These are phyloP conservation scores for Phoenicopterus ruber DNA, from an alignment of 2,113 vertebrate genomes.

Conservation along the genomic window DNA sequence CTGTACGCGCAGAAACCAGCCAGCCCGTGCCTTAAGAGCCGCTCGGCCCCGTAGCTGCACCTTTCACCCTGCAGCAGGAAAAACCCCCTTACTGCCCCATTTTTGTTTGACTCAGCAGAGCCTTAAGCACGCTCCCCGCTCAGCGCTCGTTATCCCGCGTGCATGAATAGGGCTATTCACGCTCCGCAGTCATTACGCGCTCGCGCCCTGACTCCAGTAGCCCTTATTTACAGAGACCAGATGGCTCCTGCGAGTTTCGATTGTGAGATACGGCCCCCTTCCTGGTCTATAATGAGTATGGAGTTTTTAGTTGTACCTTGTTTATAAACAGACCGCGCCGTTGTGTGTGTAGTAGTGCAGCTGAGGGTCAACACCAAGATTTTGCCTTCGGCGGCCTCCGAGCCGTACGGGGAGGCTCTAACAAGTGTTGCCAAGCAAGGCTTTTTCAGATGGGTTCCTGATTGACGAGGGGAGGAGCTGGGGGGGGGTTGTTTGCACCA, in stretches of 20 bases:
- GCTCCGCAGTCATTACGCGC: fast-evolving
- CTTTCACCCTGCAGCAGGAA: background rate
- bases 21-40: background rate
- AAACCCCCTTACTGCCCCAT: fast-evolving
- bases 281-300: background rate
- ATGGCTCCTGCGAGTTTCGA: background rate
- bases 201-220: background rate
- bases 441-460: background rate
- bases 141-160: background rate
- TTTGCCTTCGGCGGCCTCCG: background rate
- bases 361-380: background rate
- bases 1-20: background rate
- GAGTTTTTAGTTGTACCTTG: background rate
- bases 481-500: background rate
- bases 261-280: background rate
- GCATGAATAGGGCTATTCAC: background rate
- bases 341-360: background rate
- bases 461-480: background rate
- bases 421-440: background rate
- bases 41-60: background rate
- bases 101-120: background rate
- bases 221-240: background rate
- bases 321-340: background rate
- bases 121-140: background rate
- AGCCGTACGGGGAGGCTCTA: background rate